These are phyloP conservation scores for Drosophila nr. medialis DNA, from an alignment of 2,888 invertebrate genomes.

Conservation along the genomic window DNA sequence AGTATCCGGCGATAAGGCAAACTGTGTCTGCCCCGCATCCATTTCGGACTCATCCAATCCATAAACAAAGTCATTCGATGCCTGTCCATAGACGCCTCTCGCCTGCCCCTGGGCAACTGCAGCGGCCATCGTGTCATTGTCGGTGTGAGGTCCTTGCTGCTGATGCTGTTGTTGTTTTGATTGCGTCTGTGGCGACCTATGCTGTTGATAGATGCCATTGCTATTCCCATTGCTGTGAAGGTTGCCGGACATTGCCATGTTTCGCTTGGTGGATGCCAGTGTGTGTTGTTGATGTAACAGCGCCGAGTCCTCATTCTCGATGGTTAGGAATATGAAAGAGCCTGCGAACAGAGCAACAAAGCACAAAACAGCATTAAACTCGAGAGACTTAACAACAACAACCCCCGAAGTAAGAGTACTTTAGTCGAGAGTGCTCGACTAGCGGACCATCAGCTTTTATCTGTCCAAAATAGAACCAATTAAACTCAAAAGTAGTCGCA, in stretches of 20 bases:
- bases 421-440: not conserved
- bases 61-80: slow-evolving; percentile 79
- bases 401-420: not conserved
- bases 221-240: slow-evolving; percentile 43
- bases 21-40: slow-evolving; percentile 69
- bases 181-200: slow-evolving; percentile 50
- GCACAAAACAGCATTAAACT: slow-evolving; percentile 39
- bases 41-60: slow-evolving; percentile 75
- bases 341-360: slow-evolving; percentile 85
- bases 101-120: slow-evolving; percentile 62
- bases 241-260: slow-evolving; percentile 48
- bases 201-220: slow-evolving; percentile 63
- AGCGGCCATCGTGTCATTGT: slow-evolving; percentile 76
- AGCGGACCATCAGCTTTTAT: not conserved
- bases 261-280: slow-evolving; percentile 86
- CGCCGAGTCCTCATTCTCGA: slow-evolving; percentile 87
- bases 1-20: slow-evolving; percentile 83
- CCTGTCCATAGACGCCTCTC: slow-evolving; percentile 41
- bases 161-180: slow-evolving; percentile 20
- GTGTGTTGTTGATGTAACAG: slow-evolving; percentile 86
- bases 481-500: not conserved
- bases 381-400: slow-evolving; percentile 20
- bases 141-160: slow-evolving; percentile 57
- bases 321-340: slow-evolving; percentile 93
- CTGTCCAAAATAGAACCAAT: not conserved